Conservation (phyloP, 2,888 invertebrate genomes). For the Amphipoea lucens region DNA sequence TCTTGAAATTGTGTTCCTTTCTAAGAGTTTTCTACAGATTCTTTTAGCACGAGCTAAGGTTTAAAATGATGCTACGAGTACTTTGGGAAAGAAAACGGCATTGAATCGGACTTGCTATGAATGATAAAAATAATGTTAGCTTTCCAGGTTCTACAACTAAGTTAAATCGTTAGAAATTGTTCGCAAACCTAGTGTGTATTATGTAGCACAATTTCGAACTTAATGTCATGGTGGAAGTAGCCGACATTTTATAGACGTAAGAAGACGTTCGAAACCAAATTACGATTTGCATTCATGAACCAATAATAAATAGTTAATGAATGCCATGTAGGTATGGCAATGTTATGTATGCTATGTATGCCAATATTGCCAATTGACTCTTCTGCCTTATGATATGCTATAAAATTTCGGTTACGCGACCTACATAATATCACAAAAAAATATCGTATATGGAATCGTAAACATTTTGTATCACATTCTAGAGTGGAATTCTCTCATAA, state of each 20-base stretch:
- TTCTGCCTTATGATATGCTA: background rate
- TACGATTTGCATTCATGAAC: background rate
- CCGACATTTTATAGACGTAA: background rate
- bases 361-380: background rate
- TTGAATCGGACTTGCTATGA: constrained; percentile 37
- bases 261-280: background rate
- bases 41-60: constrained; percentile 24
- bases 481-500: constrained; percentile 39
- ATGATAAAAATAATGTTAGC: constrained; percentile 28
- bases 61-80: constrained; percentile 13
- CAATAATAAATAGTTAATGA: background rate
- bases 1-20: constrained; percentile 7
- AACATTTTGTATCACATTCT: constrained; percentile 20
- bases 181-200: background rate
- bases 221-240: background rate
- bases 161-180: constrained; percentile 9
- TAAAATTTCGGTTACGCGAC: background rate
- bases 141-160: constrained; percentile 12
- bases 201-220: background rate
- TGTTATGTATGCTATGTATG: background rate
- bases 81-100: constrained; percentile 24
- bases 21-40: constrained; percentile 28
- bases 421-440: constrained; percentile 21
- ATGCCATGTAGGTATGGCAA: too few species aligned
- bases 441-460: constrained; percentile 15